These are phyloP conservation scores for Lutraria rhynchaena DNA, from an alignment of 1,140 invertebrate species.

Conservation along the genomic window DNA sequence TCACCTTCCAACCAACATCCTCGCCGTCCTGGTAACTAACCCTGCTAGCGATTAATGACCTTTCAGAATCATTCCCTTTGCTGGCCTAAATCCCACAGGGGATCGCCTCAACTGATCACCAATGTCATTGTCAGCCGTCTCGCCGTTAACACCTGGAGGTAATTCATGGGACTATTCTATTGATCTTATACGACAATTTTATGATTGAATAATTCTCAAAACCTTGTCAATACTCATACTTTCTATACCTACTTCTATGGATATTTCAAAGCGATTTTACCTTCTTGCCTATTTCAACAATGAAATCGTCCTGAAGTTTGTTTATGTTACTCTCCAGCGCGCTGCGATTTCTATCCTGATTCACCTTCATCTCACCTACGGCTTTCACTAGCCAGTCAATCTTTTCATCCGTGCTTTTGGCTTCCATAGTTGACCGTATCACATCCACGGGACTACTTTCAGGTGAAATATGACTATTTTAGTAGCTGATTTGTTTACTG, in stretches of 20 bases:
- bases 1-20: not conserved
- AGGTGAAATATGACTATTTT: no score
- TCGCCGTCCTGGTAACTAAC: not conserved
- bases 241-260: not conserved
- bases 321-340: not conserved
- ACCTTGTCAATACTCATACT: not conserved
- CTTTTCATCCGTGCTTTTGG: not conserved
- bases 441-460: not conserved
- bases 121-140: no score
- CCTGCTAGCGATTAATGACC: slow-evolving; percentile 9
- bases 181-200: not conserved
- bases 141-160: not conserved
- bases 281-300: not conserved
- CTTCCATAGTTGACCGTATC: not conserved
- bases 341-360: not conserved
- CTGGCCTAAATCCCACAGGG: slow-evolving; percentile 9
- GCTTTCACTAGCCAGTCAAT: not conserved
- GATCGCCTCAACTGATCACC: not conserved
- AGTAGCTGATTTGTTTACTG: no score
- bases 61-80: not conserved
- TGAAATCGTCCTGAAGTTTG: not conserved
- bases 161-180: not conserved
- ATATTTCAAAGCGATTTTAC: not conserved
- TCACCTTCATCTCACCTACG: not conserved
- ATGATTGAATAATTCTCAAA: slow-evolving; percentile 4